A percentile compares a stretch with the other conserved stretches of the same genome.
Evolutionary conservation across 2,113 vertebrate genomes (phyloP).

Genomic region (Psittacula cyanocephala): DNA sequence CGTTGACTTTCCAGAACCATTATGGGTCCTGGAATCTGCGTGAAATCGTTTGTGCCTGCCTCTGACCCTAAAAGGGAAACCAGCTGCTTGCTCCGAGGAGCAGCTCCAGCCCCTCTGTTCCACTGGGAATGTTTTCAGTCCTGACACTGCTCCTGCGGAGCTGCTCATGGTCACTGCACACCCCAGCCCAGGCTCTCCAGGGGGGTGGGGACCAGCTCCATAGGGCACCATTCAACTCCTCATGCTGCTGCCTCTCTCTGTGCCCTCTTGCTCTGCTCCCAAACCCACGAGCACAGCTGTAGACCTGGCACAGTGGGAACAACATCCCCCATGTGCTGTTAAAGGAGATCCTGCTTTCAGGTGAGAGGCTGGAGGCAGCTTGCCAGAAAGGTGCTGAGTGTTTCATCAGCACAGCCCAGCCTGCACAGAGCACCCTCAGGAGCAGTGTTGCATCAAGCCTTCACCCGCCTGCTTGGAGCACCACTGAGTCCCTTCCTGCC

Average conservation of each 20-base stretch:
- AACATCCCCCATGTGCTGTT: background rate
- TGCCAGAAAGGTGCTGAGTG: background rate
- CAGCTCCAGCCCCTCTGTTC: background rate
- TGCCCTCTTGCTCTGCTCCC: background rate
- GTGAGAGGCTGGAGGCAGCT: background rate
- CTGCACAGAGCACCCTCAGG: background rate
- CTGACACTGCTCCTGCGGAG: background rate
- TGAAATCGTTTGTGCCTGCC: conserved; percentile 20
- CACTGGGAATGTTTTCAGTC: background rate
- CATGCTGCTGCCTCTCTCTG: background rate
- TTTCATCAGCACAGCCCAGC: background rate
- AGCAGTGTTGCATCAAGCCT: background rate
- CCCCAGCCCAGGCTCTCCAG: background rate
- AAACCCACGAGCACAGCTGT: fast-evolving
- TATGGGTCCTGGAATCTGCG: conserved; percentile 37
- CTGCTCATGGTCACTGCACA: background rate
- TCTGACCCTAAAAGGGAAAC: conserved; percentile 48
- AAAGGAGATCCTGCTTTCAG: background rate
- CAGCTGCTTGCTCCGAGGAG: conserved; percentile 13
- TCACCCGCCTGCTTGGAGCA: background rate
- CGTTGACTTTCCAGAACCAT: conserved; percentile 38
- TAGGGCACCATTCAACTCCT: background rate
- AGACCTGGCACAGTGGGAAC: fast-evolving
- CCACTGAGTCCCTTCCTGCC: conserved; percentile 33
- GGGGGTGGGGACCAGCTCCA: background rate